Conservation (phyloP, 2,797 vertebrate genomes). For the Sebastes nivosus region DNA sequence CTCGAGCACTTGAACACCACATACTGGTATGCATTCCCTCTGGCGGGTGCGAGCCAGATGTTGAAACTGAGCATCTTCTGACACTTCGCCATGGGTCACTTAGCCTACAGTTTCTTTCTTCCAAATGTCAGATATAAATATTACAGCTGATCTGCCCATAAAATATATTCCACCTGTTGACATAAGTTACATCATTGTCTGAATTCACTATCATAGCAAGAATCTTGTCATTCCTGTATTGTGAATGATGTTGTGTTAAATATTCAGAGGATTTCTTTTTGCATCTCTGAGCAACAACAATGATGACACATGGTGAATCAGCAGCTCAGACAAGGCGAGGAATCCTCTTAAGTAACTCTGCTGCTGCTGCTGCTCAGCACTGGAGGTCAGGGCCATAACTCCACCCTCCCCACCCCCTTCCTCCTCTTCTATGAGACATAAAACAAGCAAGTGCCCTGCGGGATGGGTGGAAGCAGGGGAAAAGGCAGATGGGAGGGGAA, state of each 20-base stretch:
- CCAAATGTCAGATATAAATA: not conserved
- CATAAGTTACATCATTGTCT: not conserved
- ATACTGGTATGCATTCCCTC: conserved; percentile 4
- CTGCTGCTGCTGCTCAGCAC: conserved; percentile 35
- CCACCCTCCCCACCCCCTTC: not conserved
- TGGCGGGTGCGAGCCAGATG: conserved; percentile 32
- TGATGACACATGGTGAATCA: conserved; percentile 74
- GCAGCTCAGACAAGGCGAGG: conserved; percentile 68
- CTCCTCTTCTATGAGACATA: conserved; percentile 23
- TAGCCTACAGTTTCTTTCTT: not conserved
- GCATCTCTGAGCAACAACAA: conserved; percentile 51
- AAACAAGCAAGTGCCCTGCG: conserved; percentile 53
- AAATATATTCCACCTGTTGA: not conserved
- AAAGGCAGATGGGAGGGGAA: conserved; percentile 37
- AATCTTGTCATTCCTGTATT: conserved; percentile 32
- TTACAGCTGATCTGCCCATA: not conserved
- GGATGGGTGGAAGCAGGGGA: conserved; percentile 50
- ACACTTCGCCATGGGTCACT: not conserved
- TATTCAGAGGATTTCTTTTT: conserved; percentile 25
- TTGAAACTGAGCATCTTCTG: conserved; percentile 17
- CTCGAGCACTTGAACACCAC: conserved; percentile 41
- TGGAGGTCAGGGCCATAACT: conserved; percentile 51
- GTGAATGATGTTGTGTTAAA: conserved; percentile 5
- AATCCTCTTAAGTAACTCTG: conserved; percentile 75
- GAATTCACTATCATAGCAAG: not conserved